Conservation (phyloP, 1,140 invertebrate genomes). For the Agrilus planipennis region DNA sequence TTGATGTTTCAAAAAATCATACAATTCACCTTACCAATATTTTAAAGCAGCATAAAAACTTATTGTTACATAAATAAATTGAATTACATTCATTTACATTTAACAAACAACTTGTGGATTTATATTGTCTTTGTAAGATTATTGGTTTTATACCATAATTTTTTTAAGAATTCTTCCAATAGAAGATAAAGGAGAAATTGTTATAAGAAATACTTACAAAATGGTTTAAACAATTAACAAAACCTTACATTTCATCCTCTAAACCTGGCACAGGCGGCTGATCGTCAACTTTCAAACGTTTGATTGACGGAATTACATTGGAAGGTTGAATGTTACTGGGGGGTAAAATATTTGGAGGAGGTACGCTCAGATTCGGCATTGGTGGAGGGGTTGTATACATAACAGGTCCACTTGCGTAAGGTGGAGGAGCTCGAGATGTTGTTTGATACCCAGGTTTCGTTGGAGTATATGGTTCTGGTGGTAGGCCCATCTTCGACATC, state of each 20-base stretch:
- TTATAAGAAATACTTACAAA: too few species aligned
- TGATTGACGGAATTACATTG: slow-evolving; percentile 1
- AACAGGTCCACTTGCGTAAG: neutral
- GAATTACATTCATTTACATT: too few species aligned
- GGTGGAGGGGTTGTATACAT: neutral
- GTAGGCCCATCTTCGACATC: slow-evolving; percentile 6
- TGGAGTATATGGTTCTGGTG: slow-evolving; percentile 2
- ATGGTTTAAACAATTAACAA: neutral
- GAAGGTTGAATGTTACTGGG: neutral
- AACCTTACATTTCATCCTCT: slow-evolving; percentile 13
- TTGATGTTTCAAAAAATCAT: too few species aligned
- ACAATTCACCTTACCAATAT: too few species aligned
- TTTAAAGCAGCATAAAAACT: too few species aligned
- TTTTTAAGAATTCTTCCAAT: too few species aligned
- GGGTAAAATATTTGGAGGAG: slow-evolving; percentile 5
- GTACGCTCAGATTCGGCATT: slow-evolving; percentile 2
- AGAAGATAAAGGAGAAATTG: too few species aligned
- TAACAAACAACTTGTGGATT: too few species aligned
- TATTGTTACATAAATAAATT: too few species aligned
- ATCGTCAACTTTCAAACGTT: slow-evolving; percentile 14
- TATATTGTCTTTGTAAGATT: too few species aligned
- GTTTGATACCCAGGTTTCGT: slow-evolving; percentile 6
- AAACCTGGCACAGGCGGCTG: slow-evolving; percentile 22
- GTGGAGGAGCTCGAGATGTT: slow-evolving; percentile 3
- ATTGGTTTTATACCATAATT: too few species aligned